Percentiles rank a stretch among this genome's conserved stretches.
phyloP scores from a whole-genome alignment of 1,140 invertebrate species.

The Planococcus citri region DNA sequence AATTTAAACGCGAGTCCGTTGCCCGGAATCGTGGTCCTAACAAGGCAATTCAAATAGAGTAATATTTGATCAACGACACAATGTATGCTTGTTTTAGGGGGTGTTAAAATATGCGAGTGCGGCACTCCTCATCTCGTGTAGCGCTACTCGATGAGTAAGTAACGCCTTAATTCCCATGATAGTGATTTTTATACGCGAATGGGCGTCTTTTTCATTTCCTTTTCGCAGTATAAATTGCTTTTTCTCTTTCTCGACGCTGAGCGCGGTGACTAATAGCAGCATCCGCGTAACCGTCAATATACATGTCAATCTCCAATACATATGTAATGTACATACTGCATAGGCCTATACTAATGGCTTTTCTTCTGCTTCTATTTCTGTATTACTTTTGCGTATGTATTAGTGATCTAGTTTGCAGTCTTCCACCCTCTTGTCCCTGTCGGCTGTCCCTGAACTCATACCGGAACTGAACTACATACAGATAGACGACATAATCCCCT shows the following conservation, averaged over 20 bases:
- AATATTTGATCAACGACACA: too few species aligned
- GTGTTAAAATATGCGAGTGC: not conserved
- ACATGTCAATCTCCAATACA: not conserved
- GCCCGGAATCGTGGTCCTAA: not conserved
- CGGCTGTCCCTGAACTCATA: too few species aligned
- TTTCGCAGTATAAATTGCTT: not conserved
- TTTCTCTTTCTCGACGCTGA: not conserved
- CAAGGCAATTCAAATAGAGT: too few species aligned
- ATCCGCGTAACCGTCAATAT: conserved; percentile 5
- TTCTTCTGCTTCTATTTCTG: too few species aligned
- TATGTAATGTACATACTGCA: too few species aligned
- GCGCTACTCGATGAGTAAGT: not conserved
- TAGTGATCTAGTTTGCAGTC: too few species aligned
- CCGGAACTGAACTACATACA: too few species aligned
- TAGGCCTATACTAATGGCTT: not conserved
- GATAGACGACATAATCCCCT: too few species aligned
- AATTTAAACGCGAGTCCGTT: not conserved
- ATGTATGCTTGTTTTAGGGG: not conserved
- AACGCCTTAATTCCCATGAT: conserved; percentile 7
- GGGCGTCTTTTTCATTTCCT: conserved; percentile 2
- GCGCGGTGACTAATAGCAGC: not conserved
- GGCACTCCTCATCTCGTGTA: not conserved
- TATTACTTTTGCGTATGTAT: too few species aligned
- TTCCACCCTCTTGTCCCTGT: too few species aligned
- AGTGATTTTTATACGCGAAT: not conserved